Conservation (phyloP, 2,797 vertebrate species). For the Hydrophis major region DNA sequence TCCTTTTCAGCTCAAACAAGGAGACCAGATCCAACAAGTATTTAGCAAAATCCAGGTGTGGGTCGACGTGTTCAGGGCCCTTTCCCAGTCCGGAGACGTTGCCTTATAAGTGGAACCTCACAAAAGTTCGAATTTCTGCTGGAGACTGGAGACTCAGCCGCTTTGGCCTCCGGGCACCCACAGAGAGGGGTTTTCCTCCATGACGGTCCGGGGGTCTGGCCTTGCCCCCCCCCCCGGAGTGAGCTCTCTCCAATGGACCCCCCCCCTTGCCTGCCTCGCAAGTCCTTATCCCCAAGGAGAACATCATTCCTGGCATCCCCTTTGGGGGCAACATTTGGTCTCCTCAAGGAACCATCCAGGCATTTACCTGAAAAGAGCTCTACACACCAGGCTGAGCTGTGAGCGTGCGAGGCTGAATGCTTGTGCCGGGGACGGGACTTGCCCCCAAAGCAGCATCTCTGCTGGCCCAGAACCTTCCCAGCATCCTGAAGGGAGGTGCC, state of each 20-base stretch:
- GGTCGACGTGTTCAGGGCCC: neutral
- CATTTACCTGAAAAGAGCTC: neutral
- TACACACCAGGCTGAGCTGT: rapidly evolving
- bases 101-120: neutral
- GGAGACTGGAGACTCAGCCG: neutral
- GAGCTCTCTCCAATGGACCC: neutral
- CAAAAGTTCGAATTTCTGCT: neutral
- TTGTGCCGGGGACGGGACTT: neutral
- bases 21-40: neutral
- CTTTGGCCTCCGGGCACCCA: neutral
- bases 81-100: too few species aligned
- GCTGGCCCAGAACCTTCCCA: neutral
- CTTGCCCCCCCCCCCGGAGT: neutral
- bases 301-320: too few species aligned
- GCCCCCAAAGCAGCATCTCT: neutral
- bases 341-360: too few species aligned
- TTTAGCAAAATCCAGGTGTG: neutral
- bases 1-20: neutral
- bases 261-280: neutral
- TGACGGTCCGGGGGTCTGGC: neutral
- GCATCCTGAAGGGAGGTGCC: neutral
- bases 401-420: neutral
- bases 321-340: neutral
- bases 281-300: too few species aligned
- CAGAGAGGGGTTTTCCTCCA: neutral